These are phyloP conservation scores for Loxodonta africana DNA, from an alignment of 2,113 vertebrate species.

Conservation along the genomic window DNA sequence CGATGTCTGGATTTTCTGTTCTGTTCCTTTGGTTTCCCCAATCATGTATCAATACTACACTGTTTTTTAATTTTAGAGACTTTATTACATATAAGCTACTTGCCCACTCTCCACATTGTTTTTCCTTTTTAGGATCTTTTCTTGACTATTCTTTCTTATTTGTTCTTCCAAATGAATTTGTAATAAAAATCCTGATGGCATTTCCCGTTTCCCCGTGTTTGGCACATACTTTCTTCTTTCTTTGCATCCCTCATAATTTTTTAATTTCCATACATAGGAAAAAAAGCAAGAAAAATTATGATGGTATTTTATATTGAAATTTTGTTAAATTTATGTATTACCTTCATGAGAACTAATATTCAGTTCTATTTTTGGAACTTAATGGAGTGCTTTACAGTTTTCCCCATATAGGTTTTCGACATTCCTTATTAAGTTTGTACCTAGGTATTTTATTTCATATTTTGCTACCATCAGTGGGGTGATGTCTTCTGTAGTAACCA, in stretches of 20 bases:
- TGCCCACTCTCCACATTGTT: background rate
- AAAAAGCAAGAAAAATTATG: background rate
- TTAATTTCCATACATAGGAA: no score
- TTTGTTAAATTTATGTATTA: slow-evolving; percentile 7
- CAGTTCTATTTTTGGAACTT: background rate
- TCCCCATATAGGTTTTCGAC: background rate
- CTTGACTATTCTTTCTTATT: background rate
- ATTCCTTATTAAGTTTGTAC: slow-evolving; percentile 48
- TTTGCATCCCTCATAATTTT: background rate
- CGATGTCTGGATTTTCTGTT: background rate
- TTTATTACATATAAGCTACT: background rate
- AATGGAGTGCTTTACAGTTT: background rate
- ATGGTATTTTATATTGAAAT: background rate
- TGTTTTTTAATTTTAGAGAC: background rate
- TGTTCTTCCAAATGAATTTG: slow-evolving; percentile 5
- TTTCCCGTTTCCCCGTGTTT: no score
- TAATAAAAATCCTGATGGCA: background rate
- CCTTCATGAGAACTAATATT: background rate
- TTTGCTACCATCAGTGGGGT: background rate
- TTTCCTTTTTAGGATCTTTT: background rate
- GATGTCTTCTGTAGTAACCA: background rate
- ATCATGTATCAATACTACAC: background rate
- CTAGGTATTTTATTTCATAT: slow-evolving; percentile 30
- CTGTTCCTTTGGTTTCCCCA: background rate
- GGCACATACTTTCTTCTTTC: background rate